Evolutionary conservation across 2,113 vertebrate genomes (phyloP), one percentile per base, ranked within the genome.

Genomic region (Archilochus colubris): DNA sequence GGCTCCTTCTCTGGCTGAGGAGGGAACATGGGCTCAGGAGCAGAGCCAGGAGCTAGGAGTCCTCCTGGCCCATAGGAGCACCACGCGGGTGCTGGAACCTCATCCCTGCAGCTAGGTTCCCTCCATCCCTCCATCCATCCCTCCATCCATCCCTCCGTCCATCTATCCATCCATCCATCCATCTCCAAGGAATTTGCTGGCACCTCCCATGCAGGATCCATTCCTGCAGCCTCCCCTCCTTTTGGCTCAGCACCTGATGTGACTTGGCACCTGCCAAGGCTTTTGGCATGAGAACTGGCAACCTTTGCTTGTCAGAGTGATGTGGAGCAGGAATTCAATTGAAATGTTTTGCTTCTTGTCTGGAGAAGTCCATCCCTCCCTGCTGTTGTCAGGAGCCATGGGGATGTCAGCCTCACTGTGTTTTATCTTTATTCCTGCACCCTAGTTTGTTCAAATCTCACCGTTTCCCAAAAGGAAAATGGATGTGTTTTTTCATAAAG

Each of bases 371-470:
- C 14, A 43, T 43, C 62, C 78, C 70, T 85, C 53, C 38, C 70
- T 68, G 75, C 54, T 69, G 54, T 25, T 61, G 33, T 50, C 61
- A 57, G 43, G 78, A 89, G 38, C 33, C 36, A 22, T 3, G 23
- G 68, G 51, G 36, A 66, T 2, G 0, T 15, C 10, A 31, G 15
- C 31, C 38, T 77, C 6, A 2, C 57, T 0, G 1, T 5, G 0
- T 44, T 62, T 33, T 67, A n/a, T 55, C 90, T 33, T 21, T 66
- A 31, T 62, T 57, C 46, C 33, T 59, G 6, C 53, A 7, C 17
- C 28, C 6, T 24, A 4, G 7, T 38, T 79, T 31, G 70, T 33
- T 72, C 70, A 82, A 44, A 69, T 73, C 46, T 72, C 68, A 62
- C 20, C 44, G 31, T 16, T 55, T 81, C 78, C 12, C 61, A 70